Evolutionary conservation across 2,797 vertebrate species (phyloP), one percentile per base, ranked within the genome.

Genomic region (Ispidina picta): DNA sequence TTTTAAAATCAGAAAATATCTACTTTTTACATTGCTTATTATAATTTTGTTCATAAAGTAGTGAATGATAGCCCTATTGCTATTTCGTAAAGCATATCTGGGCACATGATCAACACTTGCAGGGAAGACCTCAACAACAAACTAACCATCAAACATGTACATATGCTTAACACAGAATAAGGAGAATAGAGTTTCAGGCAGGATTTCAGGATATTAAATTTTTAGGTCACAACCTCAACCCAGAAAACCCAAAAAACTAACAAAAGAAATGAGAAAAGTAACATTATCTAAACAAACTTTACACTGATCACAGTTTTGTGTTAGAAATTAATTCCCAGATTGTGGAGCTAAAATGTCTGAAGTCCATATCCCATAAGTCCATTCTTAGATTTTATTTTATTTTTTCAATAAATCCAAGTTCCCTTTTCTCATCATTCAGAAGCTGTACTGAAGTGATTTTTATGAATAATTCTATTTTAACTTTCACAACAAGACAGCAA

Each of bases 261-360:
- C 48, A 49, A 49, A 49, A 25, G 21, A 48, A 55, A 58, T 20
- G 10, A 35, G 48, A 79, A 80, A 83, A 46, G 9, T 15, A 88
- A 77, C n/a, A 49, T 3, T 2, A 59, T 44, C 56, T 75, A 84
- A 93, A 85, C 23, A 95, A 88, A 75, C 54, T 91, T 71, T 64
- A 60, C 51, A n/a, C 31, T 72, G 31, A 89, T 72, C 14, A 51
- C 26, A 88, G 64, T 75, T 88, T 85, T 71, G 51, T 92, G 56
- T 83, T 82, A 92, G 22, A 96, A 92, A 86, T 80, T 35, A 66
- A 60, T 95, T 96, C 64, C 74, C 86, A 63, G 71, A 62, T 51
- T 79, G 41, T 51, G 82, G n/a, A 22, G 63, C 55, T 89, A 75
- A 85, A 73, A 77, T 49, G 31, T 28, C 37, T 66, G 66, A 83